Percentiles rank a stretch among this genome's conserved stretches.
Conservation (phyloP, 2,113 vertebrate genomes). For the Corythornis vintsioides region DNA sequence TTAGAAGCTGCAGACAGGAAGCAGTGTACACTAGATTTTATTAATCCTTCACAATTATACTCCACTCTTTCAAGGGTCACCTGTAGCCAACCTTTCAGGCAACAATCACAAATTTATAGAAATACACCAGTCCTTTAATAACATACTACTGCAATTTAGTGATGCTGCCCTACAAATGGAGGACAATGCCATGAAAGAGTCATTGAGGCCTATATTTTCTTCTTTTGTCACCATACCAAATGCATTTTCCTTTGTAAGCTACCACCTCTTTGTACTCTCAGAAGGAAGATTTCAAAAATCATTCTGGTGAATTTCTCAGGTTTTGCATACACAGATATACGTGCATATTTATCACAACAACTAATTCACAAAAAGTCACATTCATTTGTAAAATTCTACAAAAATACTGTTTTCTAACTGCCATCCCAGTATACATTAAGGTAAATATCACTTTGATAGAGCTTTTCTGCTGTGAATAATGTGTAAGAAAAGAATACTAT, state of each 20-base stretch:
- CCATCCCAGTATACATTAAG: background rate
- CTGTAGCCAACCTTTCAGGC: background rate
- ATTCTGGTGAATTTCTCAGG: background rate
- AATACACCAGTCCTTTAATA: background rate
- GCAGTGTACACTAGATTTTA: background rate
- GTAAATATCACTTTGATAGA: background rate
- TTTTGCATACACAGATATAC: background rate
- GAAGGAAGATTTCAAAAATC: background rate
- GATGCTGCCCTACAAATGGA: background rate
- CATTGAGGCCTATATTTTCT: background rate
- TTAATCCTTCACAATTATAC: background rate
- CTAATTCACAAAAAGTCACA: background rate
- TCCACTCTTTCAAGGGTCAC: background rate
- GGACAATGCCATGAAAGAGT: background rate
- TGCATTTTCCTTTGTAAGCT: background rate
- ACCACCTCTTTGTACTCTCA: background rate
- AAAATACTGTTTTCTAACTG: background rate
- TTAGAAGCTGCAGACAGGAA: background rate
- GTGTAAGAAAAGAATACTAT: fast-evolving
- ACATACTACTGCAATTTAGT: no score
- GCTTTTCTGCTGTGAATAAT: background rate
- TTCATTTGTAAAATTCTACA: background rate
- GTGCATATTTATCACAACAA: background rate
- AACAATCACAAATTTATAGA: background rate
- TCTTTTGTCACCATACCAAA: background rate